A percentile compares a stretch with the other conserved stretches of the same genome.
These are phyloP conservation scores for Cataglyphis hispanica DNA, from an alignment of 1,140 invertebrate species.

Conservation along the genomic window DNA sequence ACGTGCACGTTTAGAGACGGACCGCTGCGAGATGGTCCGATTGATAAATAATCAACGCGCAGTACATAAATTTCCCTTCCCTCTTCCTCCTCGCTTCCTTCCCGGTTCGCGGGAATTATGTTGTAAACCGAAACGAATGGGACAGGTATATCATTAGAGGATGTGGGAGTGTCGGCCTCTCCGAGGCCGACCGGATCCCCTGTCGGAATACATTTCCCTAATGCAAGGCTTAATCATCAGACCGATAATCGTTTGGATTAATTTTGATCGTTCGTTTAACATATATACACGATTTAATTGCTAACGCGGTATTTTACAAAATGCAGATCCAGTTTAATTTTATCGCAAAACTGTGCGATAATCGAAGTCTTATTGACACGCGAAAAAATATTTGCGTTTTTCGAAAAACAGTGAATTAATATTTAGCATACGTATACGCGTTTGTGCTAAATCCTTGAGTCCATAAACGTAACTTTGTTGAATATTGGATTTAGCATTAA, in stretches of 20 bases:
- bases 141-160: slow-evolving; percentile 54
- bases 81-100: too few relatives aligned
- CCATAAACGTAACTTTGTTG: slow-evolving; percentile 50
- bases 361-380: neutral
- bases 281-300: neutral
- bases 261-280: neutral
- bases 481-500: slow-evolving; percentile 52
- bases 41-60: slow-evolving; percentile 68
- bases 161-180: slow-evolving; percentile 30
- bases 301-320: neutral
- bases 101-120: slow-evolving; percentile 30
- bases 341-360: neutral
- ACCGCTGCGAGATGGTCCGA: slow-evolving; percentile 43
- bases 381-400: slow-evolving; percentile 19
- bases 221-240: slow-evolving; percentile 35
- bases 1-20: neutral
- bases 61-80: slow-evolving; percentile 29
- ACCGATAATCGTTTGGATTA: neutral
- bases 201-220: slow-evolving; percentile 32
- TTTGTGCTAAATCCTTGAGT: slow-evolving; percentile 13
- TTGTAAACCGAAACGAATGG: slow-evolving; percentile 59
- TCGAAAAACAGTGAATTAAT: slow-evolving; percentile 45
- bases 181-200: slow-evolving; percentile 32
- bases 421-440: slow-evolving; percentile 34
- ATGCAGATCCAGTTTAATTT: neutral